Base-by-base conservation (phyloP, 2,113 vertebrate species). In the Gallinago jamesoni region DNA sequence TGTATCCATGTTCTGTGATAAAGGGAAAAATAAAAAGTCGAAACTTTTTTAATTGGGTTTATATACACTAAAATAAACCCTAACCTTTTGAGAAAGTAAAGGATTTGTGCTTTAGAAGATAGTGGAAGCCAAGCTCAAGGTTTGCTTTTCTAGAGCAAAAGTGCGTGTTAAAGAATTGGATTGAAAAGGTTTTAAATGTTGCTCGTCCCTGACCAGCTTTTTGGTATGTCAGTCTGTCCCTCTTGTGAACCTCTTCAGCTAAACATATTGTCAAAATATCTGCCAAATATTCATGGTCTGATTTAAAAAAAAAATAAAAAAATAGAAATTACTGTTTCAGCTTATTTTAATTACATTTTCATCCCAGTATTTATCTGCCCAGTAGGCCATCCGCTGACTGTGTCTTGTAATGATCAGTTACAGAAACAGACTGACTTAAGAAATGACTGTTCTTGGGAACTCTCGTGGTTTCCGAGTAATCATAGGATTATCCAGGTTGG, bases 351-450 rank as follows among this genome's bases (percentile, higher is more conserved):
- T 55, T 43, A 33, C 48, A 18, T 31, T 43, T 83, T 91, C 20
- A 35, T 57, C 30, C 13, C 7, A 5, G 1, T 33, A 11, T 50
- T 60, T 87, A 52, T 4, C 21, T 72, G 37, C n/a, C 41, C 30
- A 53, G 37, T 22, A 63, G 6, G 17, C 35, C 22, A 37, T 62
- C 22, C 0, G 0, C 37, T 72, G 37, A 23, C 1, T 0, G 9
- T 35, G 60, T 52, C 53, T 73, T 90, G 33, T 78, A 45, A 41
- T 24, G 12, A 12, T 57, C 22, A 28, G 17, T 63, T 53, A 59
- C 48, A 72, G 53, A 67, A 83, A 6, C 3, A 33, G 45, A 22
- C 45, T 63, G 62, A 23, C 8, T 53, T 48, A 89, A 52, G 68
- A 50, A 88, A 74, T 24, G 2, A 12, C 3, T 25, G 4, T 21